Evolutionary conservation across 2,888 invertebrate species (phyloP), one percentile per base, ranked within the genome.

Genomic region (Coecobrya sp.): DNA sequence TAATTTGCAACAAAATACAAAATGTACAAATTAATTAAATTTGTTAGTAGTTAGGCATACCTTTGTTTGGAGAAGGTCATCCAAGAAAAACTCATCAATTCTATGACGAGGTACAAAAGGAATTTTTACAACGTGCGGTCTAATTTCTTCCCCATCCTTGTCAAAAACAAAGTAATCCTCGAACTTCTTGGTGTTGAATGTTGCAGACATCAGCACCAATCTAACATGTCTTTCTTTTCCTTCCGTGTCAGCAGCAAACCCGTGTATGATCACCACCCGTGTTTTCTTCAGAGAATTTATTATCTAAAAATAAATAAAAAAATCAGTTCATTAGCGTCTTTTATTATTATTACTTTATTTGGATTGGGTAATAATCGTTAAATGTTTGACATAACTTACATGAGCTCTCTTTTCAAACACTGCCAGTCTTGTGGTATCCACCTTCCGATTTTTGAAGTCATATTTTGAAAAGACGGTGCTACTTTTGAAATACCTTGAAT

Each of bases 161-260:
- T 85, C 85, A 5, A 90, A 90, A n/a, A 84, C 42, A 89, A 93
- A 98, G 95, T 98, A 98, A 42, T 97, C 95, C 0, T 97, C 96
- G 96, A 98, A 98, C 93, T 96, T 96, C 1, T 96, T 96, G 0
- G 97, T 96, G 95, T 98, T 97, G 95, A 99, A 97, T 0, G 99
- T 99, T 0, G 99, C 99, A 0, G 99, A 99, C 99, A 99, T 99
- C 1, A 99, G 96, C 84, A 99, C 96, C 0, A 98, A 96, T 96
- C 97, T 98, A 0, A 97, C 97, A 91, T 96, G 96, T 0, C 96
- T 96, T 0, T 97, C 97, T 95, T 97, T 97, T 0, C 97, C 97
- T 92, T 97, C 96, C 11, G 65, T 59, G 59, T 94, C 94, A 70
- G 93, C 93, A 36, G 68, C 73, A 0, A 97, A 97, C 0, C 99